Conservation (phyloP, 2,888 invertebrate genomes). For the Spisula solida region DNA sequence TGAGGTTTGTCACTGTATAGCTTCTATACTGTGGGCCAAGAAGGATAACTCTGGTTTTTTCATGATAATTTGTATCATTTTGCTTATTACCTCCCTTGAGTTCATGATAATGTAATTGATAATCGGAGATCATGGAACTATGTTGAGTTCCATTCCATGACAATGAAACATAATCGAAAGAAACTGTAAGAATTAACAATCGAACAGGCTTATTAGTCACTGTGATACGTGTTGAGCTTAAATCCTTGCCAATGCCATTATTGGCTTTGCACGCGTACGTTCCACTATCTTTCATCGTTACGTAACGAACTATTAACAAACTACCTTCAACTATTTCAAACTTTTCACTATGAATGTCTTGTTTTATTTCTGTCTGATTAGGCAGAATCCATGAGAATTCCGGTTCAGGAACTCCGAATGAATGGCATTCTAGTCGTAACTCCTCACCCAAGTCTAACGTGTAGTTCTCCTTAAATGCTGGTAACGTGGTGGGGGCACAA, state of each 20-base stretch:
- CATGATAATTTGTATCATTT: neutral
- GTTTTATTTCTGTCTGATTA: constrained; percentile 84
- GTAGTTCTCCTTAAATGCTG: constrained; percentile 80
- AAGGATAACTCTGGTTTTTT: constrained; percentile 71
- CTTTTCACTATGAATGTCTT: constrained; percentile 68
- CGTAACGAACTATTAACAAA: constrained; percentile 69
- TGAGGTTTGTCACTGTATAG: constrained; percentile 87
- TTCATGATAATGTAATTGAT: constrained; percentile 78
- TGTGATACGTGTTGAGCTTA: constrained; percentile 82
- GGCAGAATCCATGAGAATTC: constrained; percentile 87
- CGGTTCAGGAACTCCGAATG: constrained; percentile 87
- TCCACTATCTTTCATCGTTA: constrained; percentile 85
- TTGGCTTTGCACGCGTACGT: constrained; percentile 87
- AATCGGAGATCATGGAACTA: constrained; percentile 77
- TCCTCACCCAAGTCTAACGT: constrained; percentile 85
- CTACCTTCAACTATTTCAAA: constrained; percentile 69
- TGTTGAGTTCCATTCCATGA: constrained; percentile 86
- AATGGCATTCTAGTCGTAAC: constrained; percentile 87
- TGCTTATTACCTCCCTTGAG: constrained; percentile 28
- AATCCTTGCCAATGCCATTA: constrained; percentile 84
- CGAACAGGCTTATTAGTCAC: constrained; percentile 87
- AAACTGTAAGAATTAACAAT: constrained; percentile 84
- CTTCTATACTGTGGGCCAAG: constrained; percentile 82
- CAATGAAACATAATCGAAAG: constrained; percentile 86
- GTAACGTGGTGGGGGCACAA: constrained; percentile 85